These are phyloP conservation scores for Petrophora chlorosata DNA, from an alignment of 2,888 invertebrate genomes.

Conservation along the genomic window DNA sequence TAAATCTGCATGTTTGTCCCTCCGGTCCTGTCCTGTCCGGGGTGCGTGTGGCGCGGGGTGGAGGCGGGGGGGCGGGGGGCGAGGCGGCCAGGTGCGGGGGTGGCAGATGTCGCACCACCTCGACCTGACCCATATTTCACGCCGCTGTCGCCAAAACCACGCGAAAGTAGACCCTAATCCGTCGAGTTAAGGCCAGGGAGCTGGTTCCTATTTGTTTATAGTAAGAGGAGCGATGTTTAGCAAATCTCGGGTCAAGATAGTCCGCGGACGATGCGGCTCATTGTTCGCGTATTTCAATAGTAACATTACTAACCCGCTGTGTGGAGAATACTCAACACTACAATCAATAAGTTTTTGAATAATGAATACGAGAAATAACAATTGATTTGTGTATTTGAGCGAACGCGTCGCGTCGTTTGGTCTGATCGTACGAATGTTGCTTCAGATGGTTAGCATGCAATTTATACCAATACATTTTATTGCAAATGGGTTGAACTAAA, in stretches of 20 bases:
- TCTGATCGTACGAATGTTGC: too few relatives aligned
- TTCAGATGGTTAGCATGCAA: too few relatives aligned
- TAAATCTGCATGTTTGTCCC: conserved; percentile 69
- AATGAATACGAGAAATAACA: too few relatives aligned
- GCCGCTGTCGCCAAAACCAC: neutral
- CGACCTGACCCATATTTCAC: conserved; percentile 62
- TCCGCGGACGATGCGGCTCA: conserved; percentile 24
- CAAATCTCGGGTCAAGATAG: conserved; percentile 26
- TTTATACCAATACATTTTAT: too few relatives aligned
- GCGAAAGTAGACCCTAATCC: conserved; percentile 12
- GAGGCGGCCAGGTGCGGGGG: conserved; percentile 69
- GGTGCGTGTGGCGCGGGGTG: conserved; percentile 20
- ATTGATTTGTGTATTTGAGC: too few relatives aligned
- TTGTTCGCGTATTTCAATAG: conserved; percentile 2
- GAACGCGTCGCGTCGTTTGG: too few relatives aligned
- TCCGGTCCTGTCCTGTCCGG: too few relatives aligned
- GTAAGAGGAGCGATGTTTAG: conserved; percentile 1
- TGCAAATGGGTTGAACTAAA: too few relatives aligned
- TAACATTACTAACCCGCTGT: too few relatives aligned
- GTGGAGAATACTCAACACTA: neutral
- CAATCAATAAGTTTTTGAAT: too few relatives aligned
- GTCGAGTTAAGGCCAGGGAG: neutral
- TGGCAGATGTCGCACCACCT: conserved; percentile 65
- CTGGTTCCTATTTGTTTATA: conserved; percentile 17
- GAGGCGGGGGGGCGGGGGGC: conserved; percentile 25